Evolutionary conservation across 2,797 vertebrate species (phyloP).

Genomic region (Pseudochirops corinnae): DNA sequence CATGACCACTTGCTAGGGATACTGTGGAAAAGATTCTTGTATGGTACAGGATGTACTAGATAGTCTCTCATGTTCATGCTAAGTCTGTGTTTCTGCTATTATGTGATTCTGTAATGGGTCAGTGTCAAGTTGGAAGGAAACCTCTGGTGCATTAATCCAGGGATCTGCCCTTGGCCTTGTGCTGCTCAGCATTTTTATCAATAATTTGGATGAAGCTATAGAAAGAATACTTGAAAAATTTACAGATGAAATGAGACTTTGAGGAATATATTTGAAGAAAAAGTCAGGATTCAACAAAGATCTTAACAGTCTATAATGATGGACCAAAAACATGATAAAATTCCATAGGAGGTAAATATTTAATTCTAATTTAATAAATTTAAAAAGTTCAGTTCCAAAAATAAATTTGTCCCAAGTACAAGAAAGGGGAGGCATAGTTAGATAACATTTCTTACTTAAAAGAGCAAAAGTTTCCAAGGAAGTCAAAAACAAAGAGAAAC

Average conservation of each 20-base stretch:
- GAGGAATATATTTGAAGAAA: neutral
- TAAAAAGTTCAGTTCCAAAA: neutral
- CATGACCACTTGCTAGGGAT: neutral
- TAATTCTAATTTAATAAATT: neutral
- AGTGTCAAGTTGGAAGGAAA: neutral
- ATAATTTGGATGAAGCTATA: neutral
- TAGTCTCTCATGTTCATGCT: neutral
- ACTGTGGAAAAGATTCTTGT: neutral
- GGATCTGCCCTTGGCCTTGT: neutral
- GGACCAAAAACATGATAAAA: neutral
- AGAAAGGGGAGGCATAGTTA: neutral
- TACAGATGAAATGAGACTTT: neutral
- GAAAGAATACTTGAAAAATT: neutral
- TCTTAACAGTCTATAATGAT: neutral
- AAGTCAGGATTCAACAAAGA: neutral
- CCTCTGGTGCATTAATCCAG: neutral
- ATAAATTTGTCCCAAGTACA: neutral
- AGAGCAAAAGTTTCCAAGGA: neutral
- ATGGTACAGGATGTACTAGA: neutral
- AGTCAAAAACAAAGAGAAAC: neutral
- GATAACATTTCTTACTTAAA: neutral
- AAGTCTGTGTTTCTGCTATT: neutral
- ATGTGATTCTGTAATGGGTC: neutral
- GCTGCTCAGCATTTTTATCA: neutral
- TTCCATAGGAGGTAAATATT: neutral